Evolutionary conservation across 2,888 invertebrate species (phyloP), one percentile per base, ranked within the genome.

Genomic region (Linyphia triangularis): DNA sequence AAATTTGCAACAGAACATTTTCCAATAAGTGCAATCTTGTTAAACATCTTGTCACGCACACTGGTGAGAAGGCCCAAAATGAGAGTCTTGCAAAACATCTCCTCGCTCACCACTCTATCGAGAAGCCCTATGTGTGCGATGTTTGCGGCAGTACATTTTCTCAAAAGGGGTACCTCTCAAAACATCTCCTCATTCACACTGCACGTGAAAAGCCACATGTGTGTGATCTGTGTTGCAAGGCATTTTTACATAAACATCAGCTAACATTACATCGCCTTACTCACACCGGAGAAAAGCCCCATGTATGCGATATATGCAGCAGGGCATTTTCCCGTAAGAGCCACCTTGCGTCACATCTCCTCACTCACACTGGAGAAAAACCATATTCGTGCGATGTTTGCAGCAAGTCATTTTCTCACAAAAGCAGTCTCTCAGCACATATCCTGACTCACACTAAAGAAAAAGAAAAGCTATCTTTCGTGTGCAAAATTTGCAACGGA

Each of bases 381-480:
- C 1, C 67, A 10, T 9, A 67, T 13, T 5, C 9, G 3, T 67
- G 67, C 19, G 67, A 16, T 9, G 1, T 30, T 0, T 67, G 67
- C 30, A 19, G 10, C 19, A 67, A 22, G 22, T n/a, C 33, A 10
- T 67, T 33, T 28, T 13, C 19, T 37, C 16, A 67, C 10, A 67
- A 33, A 19, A 16, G 16, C 2, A 19, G 19, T 30, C 33, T 67
- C 5, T 2, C n/a, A n/a, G 33, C 1, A 13, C 67, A 67, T 19
- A 9, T 67, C 4, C 28, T 33, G 9, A 19, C 28, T 0, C 72
- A 72, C 26, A 43, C 43, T 6, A 2, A 26, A 26, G 72, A 72
- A n/a, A 75, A 51, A 22, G n/a, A n/a, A n/a, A n/a, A n/a, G n/a
- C n/a, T n/a, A n/a, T 67, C 79, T 13, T 33, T 22, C 22, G 33